Evolutionary conservation across 1,140 invertebrate genomes (phyloP).

Genomic region (Drosophila auraria): DNA sequence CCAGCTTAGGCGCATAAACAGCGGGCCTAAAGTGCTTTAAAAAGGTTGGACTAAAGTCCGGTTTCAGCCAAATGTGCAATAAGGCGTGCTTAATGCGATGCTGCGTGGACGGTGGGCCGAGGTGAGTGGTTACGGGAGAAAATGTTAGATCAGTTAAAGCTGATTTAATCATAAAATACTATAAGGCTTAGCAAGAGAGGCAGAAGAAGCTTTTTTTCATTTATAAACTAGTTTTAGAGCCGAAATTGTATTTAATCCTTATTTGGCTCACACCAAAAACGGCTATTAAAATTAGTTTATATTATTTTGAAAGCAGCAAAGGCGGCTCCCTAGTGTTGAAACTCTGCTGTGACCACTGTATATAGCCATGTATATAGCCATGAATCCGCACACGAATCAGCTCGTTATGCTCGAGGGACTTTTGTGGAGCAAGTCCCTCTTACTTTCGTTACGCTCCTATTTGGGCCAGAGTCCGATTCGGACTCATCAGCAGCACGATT

Average conservation of each 20-base stretch:
- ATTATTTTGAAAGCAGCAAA: neutral
- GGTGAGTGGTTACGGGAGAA: neutral
- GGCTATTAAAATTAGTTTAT: neutral
- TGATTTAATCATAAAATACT: no score
- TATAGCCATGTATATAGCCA: constrained; percentile 1
- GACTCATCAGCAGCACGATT: constrained; percentile 41
- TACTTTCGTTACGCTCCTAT: constrained; percentile 35
- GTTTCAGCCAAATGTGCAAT: constrained; percentile 40
- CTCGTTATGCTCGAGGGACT: constrained; percentile 38
- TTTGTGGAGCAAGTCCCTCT: constrained; percentile 15
- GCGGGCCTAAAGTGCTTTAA: constrained; percentile 52
- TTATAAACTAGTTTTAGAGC: no score
- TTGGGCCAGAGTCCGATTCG: constrained; percentile 28
- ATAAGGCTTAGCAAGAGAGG: no score
- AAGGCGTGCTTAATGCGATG: constrained; percentile 32
- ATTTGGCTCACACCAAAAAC: neutral
- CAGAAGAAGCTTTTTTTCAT: no score
- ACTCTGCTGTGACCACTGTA: constrained; percentile 15
- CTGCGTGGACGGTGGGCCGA: constrained; percentile 14
- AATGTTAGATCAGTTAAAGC: neutral
- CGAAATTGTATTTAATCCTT: no score
- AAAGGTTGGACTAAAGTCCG: constrained; percentile 15
- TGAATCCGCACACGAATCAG: constrained; percentile 18
- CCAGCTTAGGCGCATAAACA: constrained; percentile 48
- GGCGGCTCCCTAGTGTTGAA: neutral